These are phyloP conservation scores for Orchesella cincta DNA, from an alignment of 1,140 invertebrate genomes.

Conservation along the genomic window DNA sequence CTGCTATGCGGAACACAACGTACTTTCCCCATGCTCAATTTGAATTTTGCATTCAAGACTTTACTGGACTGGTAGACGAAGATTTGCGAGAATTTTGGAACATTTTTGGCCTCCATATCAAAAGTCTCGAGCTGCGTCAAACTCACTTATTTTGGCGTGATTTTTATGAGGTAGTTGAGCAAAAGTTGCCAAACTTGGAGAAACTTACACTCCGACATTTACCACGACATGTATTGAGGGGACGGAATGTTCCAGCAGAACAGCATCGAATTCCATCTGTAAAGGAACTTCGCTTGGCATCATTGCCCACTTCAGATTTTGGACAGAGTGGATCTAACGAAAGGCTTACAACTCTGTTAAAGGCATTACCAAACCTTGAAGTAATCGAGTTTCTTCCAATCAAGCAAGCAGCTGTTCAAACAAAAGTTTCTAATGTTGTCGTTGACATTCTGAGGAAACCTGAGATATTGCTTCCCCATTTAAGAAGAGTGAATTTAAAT, in stretches of 20 bases:
- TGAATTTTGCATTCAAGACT: slow-evolving; percentile 29
- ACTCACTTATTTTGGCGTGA: background rate
- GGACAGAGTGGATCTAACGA: background rate
- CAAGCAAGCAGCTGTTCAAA: background rate
- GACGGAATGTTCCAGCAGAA: background rate
- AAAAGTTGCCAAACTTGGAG: slow-evolving; percentile 26
- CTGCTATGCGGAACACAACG: slow-evolving; percentile 7
- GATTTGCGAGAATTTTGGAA: slow-evolving; percentile 25
- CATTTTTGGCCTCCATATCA: slow-evolving; percentile 17
- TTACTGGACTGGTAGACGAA: background rate
- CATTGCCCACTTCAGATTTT: background rate
- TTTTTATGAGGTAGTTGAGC: background rate
- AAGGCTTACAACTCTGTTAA: background rate
- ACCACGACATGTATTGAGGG: background rate
- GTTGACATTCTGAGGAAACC: background rate
- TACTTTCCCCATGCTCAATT: slow-evolving; percentile 29
- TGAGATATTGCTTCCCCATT: background rate
- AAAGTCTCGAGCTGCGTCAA: slow-evolving; percentile 31
- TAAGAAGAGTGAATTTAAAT: background rate
- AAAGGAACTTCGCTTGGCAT: background rate
- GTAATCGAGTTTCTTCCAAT: slow-evolving; percentile 3
- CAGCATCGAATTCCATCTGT: background rate
- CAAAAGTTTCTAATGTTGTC: background rate
- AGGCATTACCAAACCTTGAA: background rate
- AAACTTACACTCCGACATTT: background rate